Percentiles rank a stretch among this genome's conserved stretches.
Evolutionary conservation across 2,113 vertebrate species (phyloP).

Genomic region (Eublepharis macularius): DNA sequence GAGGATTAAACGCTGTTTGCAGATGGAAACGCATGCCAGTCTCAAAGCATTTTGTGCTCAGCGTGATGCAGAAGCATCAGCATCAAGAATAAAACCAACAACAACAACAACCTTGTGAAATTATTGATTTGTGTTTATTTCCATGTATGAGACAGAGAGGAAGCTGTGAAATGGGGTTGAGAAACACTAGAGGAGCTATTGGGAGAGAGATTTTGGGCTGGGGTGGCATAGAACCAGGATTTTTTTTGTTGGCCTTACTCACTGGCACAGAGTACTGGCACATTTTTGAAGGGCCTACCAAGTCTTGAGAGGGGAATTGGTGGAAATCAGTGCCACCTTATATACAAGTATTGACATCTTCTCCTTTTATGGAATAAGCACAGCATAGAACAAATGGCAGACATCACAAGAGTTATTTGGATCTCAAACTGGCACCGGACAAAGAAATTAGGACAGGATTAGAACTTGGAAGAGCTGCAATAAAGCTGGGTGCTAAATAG

Average conservation of each 20-base stretch:
- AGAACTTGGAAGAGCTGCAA: neutral
- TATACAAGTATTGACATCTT: too few species aligned
- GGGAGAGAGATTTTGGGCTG: neutral
- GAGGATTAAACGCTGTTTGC: neutral
- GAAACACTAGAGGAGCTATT: neutral
- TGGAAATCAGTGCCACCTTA: too few species aligned
- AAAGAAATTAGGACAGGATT: neutral
- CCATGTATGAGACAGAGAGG: neutral
- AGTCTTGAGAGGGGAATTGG: too few species aligned
- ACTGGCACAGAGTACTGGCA: too few species aligned
- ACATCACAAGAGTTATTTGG: neutral
- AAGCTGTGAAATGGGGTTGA: neutral
- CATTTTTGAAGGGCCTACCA: too few species aligned
- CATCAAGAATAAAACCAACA: neutral
- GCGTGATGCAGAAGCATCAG: neutral
- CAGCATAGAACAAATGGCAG: neutral
- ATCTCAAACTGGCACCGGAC: neutral
- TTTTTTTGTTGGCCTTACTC: too few species aligned
- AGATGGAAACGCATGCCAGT: neutral
- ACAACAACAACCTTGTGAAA: neutral
- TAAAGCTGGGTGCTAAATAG: neutral
- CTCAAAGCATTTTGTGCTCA: neutral
- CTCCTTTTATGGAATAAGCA: too few species aligned
- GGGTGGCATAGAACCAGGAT: too few species aligned
- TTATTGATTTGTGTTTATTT: neutral